phyloP scores from a whole-genome alignment of 2,797 vertebrate genomes.

The Spheniscus humboldti region DNA sequence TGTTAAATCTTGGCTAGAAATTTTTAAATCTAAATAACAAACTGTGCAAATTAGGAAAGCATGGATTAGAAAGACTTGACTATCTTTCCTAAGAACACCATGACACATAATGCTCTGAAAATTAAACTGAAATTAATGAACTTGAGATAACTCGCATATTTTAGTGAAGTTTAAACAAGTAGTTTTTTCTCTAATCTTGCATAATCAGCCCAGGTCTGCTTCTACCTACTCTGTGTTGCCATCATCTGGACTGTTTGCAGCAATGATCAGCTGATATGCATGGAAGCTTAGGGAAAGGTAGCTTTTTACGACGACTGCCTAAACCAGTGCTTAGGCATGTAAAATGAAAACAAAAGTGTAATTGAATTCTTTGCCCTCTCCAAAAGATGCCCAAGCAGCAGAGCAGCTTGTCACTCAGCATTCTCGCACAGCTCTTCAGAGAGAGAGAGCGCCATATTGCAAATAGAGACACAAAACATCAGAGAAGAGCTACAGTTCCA shows the following conservation, averaged over 20 bases:
- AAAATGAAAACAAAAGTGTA: conserved; percentile 19
- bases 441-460: conserved; percentile 42
- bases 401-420: background rate
- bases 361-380: conserved; percentile 10
- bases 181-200: background rate
- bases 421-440: background rate
- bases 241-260: conserved; percentile 23
- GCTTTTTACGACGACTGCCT: background rate
- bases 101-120: background rate
- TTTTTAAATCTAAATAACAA: background rate
- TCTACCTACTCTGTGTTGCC: conserved; percentile 8
- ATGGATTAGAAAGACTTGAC: background rate
- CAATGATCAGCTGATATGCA: background rate
- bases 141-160: background rate
- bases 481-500: conserved; percentile 77
- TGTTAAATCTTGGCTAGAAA: background rate
- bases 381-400: background rate
- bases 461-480: conserved; percentile 83
- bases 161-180: background rate
- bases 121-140: conserved; percentile 26
- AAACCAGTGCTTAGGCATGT: background rate
- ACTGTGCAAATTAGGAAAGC: background rate
- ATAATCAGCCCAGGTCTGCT: background rate
- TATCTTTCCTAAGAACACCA: background rate
- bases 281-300: background rate